Conservation (phyloP, 1,140 invertebrate species). For the Maconellicoccus hirsutus region DNA sequence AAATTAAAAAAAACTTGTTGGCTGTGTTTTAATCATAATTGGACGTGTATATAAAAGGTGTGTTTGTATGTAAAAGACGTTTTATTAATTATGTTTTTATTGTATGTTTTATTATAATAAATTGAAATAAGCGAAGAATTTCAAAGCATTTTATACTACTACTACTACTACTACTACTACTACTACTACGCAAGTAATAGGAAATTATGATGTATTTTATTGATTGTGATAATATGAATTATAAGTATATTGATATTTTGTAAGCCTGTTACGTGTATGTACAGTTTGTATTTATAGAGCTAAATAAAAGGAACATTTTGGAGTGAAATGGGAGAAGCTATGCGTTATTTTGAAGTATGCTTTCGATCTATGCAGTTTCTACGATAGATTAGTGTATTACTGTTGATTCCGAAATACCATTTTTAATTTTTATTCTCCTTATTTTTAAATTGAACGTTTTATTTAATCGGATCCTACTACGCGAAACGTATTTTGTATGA, state of each 20-base stretch:
- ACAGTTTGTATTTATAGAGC: neutral
- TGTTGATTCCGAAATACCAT: neutral
- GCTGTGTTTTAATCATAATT: constrained; percentile 21
- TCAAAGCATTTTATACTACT: neutral
- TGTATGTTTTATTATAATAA: neutral
- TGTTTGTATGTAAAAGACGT: constrained; percentile 19
- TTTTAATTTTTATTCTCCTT: neutral
- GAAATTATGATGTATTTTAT: constrained; percentile 16
- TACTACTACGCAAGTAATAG: neutral
- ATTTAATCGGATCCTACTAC: neutral
- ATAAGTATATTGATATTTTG: neutral
- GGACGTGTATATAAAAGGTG: constrained; percentile 16
- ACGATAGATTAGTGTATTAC: neutral
- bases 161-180: too few species aligned
- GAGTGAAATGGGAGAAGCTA: neutral
- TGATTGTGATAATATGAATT: constrained; percentile 21
- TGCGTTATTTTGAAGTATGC: neutral
- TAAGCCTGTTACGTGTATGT: neutral
- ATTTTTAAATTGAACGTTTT: neutral
- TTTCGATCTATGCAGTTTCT: neutral
- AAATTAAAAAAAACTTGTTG: constrained; percentile 11
- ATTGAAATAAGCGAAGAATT: neutral
- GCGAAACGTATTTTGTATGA: constrained; percentile 5
- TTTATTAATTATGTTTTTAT: neutral
- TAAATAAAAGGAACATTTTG: too few species aligned